Percentiles rank a stretch among this genome's conserved stretches.
These are phyloP conservation scores for Melanogrammus aeglefinus DNA, from an alignment of 2,797 vertebrate genomes.

Conservation along the genomic window DNA sequence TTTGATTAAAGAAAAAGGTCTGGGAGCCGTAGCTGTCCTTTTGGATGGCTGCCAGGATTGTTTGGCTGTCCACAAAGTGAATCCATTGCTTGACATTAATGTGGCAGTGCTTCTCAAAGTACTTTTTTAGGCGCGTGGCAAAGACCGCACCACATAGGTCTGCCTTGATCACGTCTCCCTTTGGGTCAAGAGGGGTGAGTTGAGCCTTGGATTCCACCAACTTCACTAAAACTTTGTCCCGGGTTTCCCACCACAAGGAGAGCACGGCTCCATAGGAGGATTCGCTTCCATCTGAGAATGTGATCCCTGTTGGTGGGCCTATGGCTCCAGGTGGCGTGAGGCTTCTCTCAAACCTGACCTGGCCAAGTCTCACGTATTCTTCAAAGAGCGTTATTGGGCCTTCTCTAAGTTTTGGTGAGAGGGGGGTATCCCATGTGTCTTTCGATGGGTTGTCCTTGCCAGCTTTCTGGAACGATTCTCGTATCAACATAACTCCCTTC, in stretches of 20 bases:
- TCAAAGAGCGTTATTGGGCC: conserved; percentile 13
- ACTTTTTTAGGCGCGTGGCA: conserved; percentile 6
- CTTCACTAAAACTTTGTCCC: background rate
- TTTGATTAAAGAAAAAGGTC: conserved; percentile 20
- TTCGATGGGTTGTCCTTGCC: background rate
- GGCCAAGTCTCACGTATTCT: conserved; percentile 16
- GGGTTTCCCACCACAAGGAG: conserved; percentile 8
- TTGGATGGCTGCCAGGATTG: conserved; percentile 21
- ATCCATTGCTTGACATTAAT: conserved; percentile 10
- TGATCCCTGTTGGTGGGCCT: conserved; percentile 6
- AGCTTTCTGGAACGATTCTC: conserved; percentile 15
- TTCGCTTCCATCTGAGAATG: conserved; percentile 18
- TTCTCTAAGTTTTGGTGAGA: conserved; percentile 17
- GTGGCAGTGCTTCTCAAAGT: conserved; percentile 18
- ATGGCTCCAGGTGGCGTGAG: conserved; percentile 14
- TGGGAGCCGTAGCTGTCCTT: conserved; percentile 30
- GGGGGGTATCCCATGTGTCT: conserved; percentile 21
- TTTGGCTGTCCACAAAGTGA: conserved; percentile 27
- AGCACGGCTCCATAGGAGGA: conserved; percentile 20
- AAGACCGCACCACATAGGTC: conserved; percentile 28
- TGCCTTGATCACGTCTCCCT: conserved; percentile 21
- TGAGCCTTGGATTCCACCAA: conserved; percentile 18
- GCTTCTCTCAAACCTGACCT: conserved; percentile 17
- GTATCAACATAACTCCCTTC: conserved; percentile 16
- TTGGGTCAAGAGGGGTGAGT: conserved; percentile 12